Base-by-base conservation (phyloP, 2,797 vertebrate species). In the Pipistrellus nathusii region DNA sequence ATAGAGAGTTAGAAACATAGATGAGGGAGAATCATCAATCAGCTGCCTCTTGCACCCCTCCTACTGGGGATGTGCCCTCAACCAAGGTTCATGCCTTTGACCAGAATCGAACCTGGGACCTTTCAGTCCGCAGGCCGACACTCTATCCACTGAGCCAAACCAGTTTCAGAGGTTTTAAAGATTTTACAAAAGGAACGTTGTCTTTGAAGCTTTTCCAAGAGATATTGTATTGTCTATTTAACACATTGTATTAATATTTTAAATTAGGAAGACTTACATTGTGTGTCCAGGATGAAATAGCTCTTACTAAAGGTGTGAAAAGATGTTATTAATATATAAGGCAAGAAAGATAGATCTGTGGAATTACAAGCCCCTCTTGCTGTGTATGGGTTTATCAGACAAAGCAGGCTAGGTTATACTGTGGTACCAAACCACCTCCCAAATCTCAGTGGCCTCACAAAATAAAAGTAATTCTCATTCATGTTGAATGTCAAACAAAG, bases 151-250 rank as follows among this genome's bases (percentile, higher is more conserved):
- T 41, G 38, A 41, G 38, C 38, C 38, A 41, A 41, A 41, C 38
- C 38, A 7, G 38, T 41, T 41, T 41, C 6, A 6, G 38, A 41
- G 76, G 35, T 85, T 93, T 77, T 41, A 85, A 68, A 89, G 44
- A 75, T 78, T 69, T 95, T 55, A 44, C 1, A 64, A 46, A 21
- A 68, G 21, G 32, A 84, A 68, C 30, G 3, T 72, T 71, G 44
- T 44, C 59, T 87, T 90, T 90, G 25, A 90, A 82, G 71, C 87
- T 48, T 69, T 68, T 80, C 7, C 38, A 41, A 71, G 85, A 75
- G 38, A 25, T 53, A 73, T 7, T 32, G 4, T 68, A 55, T 30
- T 48, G 44, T 73, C 27, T 66, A 25, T 75, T 77, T 75, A 87
- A 84, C 38, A 30, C 41, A 64, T 15, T 25, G 35, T 32, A 59